Evolutionary conservation across 2,888 invertebrate species (phyloP), one percentile per base, ranked within the genome.

Genomic region (Drosophila nr. medialis): DNA sequence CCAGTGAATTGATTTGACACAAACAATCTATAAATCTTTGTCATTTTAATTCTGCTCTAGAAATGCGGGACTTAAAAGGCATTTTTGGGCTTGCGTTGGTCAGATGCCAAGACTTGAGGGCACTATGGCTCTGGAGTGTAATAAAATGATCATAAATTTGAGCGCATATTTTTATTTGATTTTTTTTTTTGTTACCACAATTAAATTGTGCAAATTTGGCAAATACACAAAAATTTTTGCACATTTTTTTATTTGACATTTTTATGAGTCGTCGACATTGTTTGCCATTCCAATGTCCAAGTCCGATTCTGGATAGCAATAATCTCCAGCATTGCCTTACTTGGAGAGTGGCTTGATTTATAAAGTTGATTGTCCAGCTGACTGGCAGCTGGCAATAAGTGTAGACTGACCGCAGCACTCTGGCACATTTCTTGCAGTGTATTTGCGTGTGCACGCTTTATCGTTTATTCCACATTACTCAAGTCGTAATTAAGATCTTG

Each of bases 401-500:
- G 62, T 54, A 38, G 50, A 24, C 42, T 48, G 42, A 18, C 11
- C 34, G 45, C 34, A 45, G 45, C 27, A 21, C 42, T 18, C 50
- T 15, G 30, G 42, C 42, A 56, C 54, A 55, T 75, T 83, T 86
- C 67, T 75, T 62, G 50, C 86, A 88, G 88, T 86, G 86, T 81
- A 86, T 86, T 81, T 86, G 86, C 85, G 83, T 85, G 88, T 69
- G 85, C 83, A 85, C 88, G 83, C 86, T 86, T 88, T 84, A 88
- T 88, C 86, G 89, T 86, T 88, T 83, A 88, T 83, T 88, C 80
- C 82, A 78, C 86, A 88, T 88, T 88, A 88, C 86, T 88, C 82
- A 83, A 88, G 82, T 82, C 84, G 86, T 86, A 86, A 86, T 86
- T 86, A 86, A 86, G 88, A 86, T 86, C 80, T 86, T 86, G 88